Conservation (phyloP, 2,113 vertebrate species). For the Phasianus colchicus region DNA sequence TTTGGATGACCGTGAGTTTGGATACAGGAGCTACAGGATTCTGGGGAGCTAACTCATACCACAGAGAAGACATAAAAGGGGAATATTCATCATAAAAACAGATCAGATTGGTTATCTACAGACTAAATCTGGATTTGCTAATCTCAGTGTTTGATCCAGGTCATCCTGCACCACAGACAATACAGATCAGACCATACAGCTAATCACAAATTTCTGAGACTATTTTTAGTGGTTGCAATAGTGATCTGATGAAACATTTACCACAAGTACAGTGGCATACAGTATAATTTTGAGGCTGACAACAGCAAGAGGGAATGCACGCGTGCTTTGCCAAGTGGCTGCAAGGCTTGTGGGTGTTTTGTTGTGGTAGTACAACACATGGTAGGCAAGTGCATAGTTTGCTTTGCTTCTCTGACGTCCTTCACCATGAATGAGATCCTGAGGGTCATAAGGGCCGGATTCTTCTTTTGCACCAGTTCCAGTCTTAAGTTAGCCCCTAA, state of each 20-base stretch:
- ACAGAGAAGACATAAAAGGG: neutral
- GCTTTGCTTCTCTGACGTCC: neutral
- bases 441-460: neutral
- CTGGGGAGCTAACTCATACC: neutral
- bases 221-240: slow-evolving; percentile 18
- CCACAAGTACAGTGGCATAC: neutral
- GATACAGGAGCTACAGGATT: neutral
- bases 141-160: neutral
- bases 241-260: slow-evolving; percentile 22
- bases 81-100: neutral
- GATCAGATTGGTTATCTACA: neutral
- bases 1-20: neutral
- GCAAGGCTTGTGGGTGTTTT: neutral
- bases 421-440: neutral
- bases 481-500: neutral
- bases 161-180: neutral
- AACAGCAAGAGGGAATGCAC: slow-evolving; percentile 6
- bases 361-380: neutral
- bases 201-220: slow-evolving; percentile 25
- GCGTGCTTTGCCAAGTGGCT: neutral
- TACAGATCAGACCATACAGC: neutral
- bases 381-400: neutral
- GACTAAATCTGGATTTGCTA: neutral
- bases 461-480: neutral
- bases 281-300: neutral